Evolutionary conservation across 1,140 invertebrate genomes (phyloP), one percentile per base, ranked within the genome.

Genomic region (Nephotettix cincticeps): DNA sequence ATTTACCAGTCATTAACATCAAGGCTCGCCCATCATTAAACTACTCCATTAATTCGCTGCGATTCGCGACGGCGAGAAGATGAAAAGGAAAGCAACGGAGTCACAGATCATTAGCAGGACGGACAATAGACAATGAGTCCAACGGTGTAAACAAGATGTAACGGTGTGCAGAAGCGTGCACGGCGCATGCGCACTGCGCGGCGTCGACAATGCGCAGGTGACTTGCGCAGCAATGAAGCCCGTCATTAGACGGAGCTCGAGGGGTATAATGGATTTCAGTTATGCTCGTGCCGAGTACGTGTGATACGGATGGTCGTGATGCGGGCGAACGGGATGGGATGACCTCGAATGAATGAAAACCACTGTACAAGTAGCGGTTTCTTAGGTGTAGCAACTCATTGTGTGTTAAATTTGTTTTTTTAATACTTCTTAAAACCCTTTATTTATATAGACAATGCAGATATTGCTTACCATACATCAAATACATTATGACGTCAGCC

Each of bases 91-190:
- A 40, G 4, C 4, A 6, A 21, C 6, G 19, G 47, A 51, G 47
- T 51, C 21, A 51, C 47, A 51, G 47, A 51, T 51, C 47, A 51
- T 19, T 21, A 51, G 47, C 6, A 51, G 19, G 47, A 19, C 14
- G 47, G 47, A 51, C 47, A 51, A 51, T 51, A 51, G 47, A 51
- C 47, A 51, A 51, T 51, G 47, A 21, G 47, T 19, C 14, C 21
- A 51, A 51, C 47, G 47, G 47, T 51, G 47, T 51, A 51, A 51
- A 51, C 47, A 51, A 51, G 47, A 51, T n/a, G 47, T 51, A 51
- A 51, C 47, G 47, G 47, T 51, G 47, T 51, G 47, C 47, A n/a
- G n/a, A n/a, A n/a, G n/a, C n/a, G n/a, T n/a, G n/a, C 6, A 6
- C 6, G 14, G 21, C 3, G 47, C 47, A n/a, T 51, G 47, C 47